phyloP scores from a whole-genome alignment of 2,888 invertebrate genomes.

The Dinocampus coccinellae region DNA sequence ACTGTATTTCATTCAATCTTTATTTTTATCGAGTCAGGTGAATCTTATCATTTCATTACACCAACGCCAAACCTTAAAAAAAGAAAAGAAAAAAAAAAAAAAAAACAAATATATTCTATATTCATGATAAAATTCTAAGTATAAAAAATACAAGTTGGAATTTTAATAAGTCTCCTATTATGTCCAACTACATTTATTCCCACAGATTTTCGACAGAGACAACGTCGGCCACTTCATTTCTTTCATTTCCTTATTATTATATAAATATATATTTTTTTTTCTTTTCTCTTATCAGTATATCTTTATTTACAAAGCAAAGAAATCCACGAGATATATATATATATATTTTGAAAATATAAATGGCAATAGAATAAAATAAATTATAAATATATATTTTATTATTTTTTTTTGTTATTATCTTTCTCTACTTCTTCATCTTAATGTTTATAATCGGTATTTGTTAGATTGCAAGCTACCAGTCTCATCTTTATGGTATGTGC shows the following conservation, averaged over 20 bases:
- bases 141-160: neutral
- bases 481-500: neutral
- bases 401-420: neutral
- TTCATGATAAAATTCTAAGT: too few relatives aligned
- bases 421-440: too few relatives aligned
- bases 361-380: neutral
- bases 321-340: too few relatives aligned
- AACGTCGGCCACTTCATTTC: constrained; percentile 46
- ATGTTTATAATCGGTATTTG: constrained; percentile 11
- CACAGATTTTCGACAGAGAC: constrained; percentile 56
- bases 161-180: constrained; percentile 13
- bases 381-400: neutral
- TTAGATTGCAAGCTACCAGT: constrained; percentile 5
- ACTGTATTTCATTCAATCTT: too few relatives aligned
- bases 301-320: too few relatives aligned
- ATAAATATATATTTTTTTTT: too few relatives aligned
- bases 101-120: too few relatives aligned
- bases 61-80: neutral
- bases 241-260: neutral
- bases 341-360: neutral
- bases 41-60: neutral
- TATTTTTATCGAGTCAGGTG: too few relatives aligned
- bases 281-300: too few relatives aligned
- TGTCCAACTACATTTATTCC: constrained; percentile 46
- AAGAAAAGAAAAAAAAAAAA: too few relatives aligned